Evolutionary conservation across 2,113 vertebrate genomes (phyloP).

Genomic region (Atrichornis clamosus): DNA sequence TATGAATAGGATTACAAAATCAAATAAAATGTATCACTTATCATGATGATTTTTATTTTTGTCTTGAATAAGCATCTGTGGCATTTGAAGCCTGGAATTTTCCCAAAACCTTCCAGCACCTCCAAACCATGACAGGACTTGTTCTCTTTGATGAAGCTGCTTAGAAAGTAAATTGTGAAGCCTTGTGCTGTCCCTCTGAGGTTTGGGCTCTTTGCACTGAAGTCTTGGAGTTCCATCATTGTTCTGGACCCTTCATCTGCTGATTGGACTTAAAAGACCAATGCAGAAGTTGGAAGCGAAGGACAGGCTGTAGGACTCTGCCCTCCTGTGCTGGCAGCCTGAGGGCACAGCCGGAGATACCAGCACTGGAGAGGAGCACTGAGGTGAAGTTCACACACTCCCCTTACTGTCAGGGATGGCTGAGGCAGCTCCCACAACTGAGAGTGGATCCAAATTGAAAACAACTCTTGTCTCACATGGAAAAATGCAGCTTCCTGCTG

Average conservation of each 20-base stretch:
- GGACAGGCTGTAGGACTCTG: background rate
- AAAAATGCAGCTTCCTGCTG: background rate
- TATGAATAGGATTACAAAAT: background rate
- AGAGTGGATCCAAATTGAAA: background rate
- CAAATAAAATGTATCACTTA: background rate
- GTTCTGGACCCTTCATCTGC: background rate
- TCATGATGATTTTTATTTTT: background rate
- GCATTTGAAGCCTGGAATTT: background rate
- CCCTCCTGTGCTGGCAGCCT: background rate
- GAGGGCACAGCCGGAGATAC: background rate
- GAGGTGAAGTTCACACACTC: fast-evolving
- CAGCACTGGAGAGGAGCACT: background rate
- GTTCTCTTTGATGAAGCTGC: background rate
- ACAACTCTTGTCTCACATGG: background rate
- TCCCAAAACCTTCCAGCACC: background rate
- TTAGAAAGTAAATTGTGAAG: background rate
- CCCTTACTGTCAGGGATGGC: background rate
- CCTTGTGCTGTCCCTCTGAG: background rate
- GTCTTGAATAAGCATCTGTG: background rate
- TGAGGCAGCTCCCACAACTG: background rate
- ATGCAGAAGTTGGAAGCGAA: background rate
- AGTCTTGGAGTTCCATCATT: background rate
- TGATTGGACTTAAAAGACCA: background rate
- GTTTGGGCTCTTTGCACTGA: background rate
- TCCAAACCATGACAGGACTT: background rate